These are phyloP conservation scores for Micropoecilia bifurca DNA, from an alignment of 2,797 vertebrate species.

Conservation along the genomic window DNA sequence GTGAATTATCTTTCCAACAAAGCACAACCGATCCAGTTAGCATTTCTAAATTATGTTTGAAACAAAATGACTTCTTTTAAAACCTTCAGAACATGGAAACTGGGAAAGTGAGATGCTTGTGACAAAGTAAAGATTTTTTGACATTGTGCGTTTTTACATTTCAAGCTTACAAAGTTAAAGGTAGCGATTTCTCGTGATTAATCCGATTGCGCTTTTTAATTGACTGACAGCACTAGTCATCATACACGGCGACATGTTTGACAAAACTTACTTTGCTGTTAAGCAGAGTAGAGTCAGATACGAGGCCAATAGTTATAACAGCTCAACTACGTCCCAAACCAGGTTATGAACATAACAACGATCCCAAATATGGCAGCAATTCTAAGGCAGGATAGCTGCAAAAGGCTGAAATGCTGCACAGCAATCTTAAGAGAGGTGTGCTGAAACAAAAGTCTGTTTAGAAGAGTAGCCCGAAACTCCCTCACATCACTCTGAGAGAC, in stretches of 20 bases:
- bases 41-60: too few species aligned
- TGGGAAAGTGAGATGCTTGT: too few species aligned
- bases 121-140: too few species aligned
- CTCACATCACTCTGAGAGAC: neutral
- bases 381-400: neutral
- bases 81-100: too few species aligned
- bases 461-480: neutral
- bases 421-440: neutral
- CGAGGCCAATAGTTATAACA: neutral
- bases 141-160: too few species aligned
- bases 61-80: too few species aligned
- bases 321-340: neutral
- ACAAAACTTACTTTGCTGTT: neutral
- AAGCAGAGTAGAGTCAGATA: neutral
- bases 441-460: neutral
- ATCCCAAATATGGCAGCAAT: neutral
- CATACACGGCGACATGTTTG: too few species aligned
- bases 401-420: neutral
- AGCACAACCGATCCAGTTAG: too few species aligned
- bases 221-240: neutral
- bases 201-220: too few species aligned
- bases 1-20: too few species aligned
- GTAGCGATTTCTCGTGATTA: too few species aligned
- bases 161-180: too few species aligned
- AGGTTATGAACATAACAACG: neutral